Conservation (phyloP, 2,113 vertebrate species). For the Muntiacus reevesi region DNA sequence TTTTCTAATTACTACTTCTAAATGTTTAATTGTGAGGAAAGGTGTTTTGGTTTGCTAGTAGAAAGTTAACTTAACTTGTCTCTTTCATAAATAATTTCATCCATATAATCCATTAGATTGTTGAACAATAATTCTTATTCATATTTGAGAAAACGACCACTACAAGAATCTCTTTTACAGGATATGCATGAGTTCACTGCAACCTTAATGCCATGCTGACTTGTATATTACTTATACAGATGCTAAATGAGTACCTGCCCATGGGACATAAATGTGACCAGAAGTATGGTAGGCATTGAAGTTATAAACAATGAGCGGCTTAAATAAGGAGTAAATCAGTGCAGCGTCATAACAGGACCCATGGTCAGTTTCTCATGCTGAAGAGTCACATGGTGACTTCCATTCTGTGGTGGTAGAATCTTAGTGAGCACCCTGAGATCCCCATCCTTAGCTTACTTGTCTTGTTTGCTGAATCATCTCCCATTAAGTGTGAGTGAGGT, state of each 20-base stretch:
- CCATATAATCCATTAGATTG: background rate
- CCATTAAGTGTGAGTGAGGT: background rate
- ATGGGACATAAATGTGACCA: background rate
- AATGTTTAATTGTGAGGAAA: slow-evolving; percentile 42
- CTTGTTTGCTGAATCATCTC: background rate
- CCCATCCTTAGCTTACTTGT: fast-evolving
- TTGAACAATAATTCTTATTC: background rate
- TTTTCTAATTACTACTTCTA: background rate
- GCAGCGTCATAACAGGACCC: background rate
- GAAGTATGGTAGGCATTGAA: background rate
- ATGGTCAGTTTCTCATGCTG: background rate
- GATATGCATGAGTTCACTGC: background rate
- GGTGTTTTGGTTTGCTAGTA: background rate
- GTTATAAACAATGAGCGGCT: background rate
- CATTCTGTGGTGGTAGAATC: background rate
- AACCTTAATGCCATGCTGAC: background rate
- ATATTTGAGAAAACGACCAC: background rate
- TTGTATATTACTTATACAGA: background rate
- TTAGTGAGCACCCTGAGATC: fast-evolving
- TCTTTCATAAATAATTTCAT: background rate
- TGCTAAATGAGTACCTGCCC: background rate
- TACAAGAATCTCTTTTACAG: background rate
- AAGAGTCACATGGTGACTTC: background rate
- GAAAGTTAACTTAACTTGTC: slow-evolving; percentile 5
- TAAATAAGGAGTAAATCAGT: background rate